phyloP scores from a whole-genome alignment of 2,113 vertebrate species.

The Aix galericulata region DNA sequence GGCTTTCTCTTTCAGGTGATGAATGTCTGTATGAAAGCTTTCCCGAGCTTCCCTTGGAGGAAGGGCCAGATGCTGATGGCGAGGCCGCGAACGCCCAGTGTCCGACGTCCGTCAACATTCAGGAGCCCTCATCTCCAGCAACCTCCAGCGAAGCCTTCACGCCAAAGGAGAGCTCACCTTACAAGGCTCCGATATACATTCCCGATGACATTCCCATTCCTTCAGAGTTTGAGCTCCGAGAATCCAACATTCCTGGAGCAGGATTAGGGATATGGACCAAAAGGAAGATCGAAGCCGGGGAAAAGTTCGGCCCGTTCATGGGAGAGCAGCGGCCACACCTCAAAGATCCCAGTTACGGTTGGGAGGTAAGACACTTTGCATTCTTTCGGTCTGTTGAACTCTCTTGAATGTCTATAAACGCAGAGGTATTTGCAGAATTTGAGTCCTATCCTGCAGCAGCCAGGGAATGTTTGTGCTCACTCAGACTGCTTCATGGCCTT shows the following conservation, averaged over 20 bases:
- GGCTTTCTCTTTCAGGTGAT: constrained; percentile 82
- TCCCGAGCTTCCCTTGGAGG: constrained; percentile 83
- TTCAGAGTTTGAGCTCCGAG: constrained; percentile 91
- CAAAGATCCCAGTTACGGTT: constrained; percentile 84
- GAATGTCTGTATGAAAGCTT: constrained; percentile 85
- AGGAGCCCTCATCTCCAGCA: constrained; percentile 83
- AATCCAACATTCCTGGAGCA: constrained; percentile 83
- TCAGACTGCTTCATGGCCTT: neutral
- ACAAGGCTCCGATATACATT: constrained; percentile 83
- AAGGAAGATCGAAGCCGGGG: constrained; percentile 88
- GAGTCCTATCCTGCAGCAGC: neutral
- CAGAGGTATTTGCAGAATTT: constrained; percentile 8
- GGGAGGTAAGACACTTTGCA: constrained; percentile 87
- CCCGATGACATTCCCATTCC: constrained; percentile 87
- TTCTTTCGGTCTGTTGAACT: neutral
- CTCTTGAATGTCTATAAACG: neutral
- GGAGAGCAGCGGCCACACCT: constrained; percentile 83
- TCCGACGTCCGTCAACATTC: constrained; percentile 67
- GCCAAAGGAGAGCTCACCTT: constrained; percentile 82
- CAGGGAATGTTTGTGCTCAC: neutral
- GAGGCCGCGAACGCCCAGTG: constrained; percentile 70
- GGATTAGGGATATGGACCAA: constrained; percentile 93
- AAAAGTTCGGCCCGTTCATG: constrained; percentile 92
- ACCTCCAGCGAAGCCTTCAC: constrained; percentile 86
- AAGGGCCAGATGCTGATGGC: constrained; percentile 79